These are phyloP conservation scores for Amphilophus citrinellus DNA, from an alignment of 2,113 vertebrate genomes.

Conservation along the genomic window DNA sequence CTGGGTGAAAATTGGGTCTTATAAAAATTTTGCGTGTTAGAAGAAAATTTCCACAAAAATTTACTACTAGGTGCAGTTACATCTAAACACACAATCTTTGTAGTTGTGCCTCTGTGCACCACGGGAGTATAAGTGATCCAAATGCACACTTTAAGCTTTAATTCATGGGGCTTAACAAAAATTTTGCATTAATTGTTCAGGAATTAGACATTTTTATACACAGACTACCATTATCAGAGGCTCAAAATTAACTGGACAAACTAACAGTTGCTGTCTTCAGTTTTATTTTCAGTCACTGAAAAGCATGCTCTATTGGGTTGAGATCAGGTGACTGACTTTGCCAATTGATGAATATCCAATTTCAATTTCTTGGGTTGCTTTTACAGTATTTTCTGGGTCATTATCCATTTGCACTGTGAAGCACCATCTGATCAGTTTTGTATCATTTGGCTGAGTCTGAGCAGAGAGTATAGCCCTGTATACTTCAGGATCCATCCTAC, in stretches of 20 bases:
- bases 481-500: not conserved
- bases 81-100: not conserved
- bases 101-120: not conserved
- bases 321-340: not conserved
- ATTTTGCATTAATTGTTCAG: too few relatives aligned
- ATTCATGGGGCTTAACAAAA: too few relatives aligned
- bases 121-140: not conserved
- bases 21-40: too few relatives aligned
- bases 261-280: not conserved
- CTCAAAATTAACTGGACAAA: not conserved
- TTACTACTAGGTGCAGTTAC: not conserved
- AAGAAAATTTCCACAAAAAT: not conserved
- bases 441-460: not conserved
- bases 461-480: not conserved
- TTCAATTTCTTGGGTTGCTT: not conserved
- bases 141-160: accelerated
- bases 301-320: not conserved
- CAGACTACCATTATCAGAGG: not conserved
- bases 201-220: not conserved
- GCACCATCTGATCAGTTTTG: too few relatives aligned
- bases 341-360: not conserved
- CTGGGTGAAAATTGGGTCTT: too few relatives aligned
- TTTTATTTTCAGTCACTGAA: not conserved
- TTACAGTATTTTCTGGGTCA: not conserved
- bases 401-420: not conserved